Base-by-base conservation (phyloP, 2,888 invertebrate species). In the Tetheella fluctuosa region DNA sequence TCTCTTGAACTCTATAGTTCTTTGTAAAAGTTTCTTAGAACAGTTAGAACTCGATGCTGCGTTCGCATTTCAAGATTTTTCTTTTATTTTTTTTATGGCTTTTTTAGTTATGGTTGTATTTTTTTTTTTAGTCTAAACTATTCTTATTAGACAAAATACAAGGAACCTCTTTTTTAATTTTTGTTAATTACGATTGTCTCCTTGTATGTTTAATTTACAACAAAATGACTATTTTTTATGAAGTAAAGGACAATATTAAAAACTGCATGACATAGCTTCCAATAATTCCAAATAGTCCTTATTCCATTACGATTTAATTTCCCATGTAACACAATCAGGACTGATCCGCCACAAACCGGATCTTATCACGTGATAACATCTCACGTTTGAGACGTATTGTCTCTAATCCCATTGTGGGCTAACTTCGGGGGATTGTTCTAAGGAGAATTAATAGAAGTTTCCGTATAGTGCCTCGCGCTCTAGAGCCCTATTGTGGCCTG, bases 401-500 rank as follows among this genome's bases (percentile, higher is more conserved):
- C 87, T 83, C 77, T 83, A 82, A 85, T 85, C 81, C 86, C 83
- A 85, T 90, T 90, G 89, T 89, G 84, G 69, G 76, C 79, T 76
- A 85, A 88, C 85, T 85, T 85, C 74, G 83, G 74, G 83, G 85
- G 79, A 90, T 89, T 90, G 90, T 89, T 91, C 89, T 89, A 85
- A 89, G 85, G 85, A 85, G 89, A 89, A 91, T 91, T 91, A 90
- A 91, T 91, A 91, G 90, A 91, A 91, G 86, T 89, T 86, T 84
- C 83, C 78, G 75, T 77, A 79, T 75, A 72, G 70, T 73, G 70
- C 72, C 73, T 74, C 77, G 81, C 82, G 81, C 86, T 84, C 78
- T 70, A 74, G 84, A 85, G 84, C 85, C 86, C 88, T 88, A 90
- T 90, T 90, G 90, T 90, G 76, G 79, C 77, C 88, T 90, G 91